Evolutionary conservation across 1,140 invertebrate genomes (phyloP).

Genomic region (Vanessa tameamea): DNA sequence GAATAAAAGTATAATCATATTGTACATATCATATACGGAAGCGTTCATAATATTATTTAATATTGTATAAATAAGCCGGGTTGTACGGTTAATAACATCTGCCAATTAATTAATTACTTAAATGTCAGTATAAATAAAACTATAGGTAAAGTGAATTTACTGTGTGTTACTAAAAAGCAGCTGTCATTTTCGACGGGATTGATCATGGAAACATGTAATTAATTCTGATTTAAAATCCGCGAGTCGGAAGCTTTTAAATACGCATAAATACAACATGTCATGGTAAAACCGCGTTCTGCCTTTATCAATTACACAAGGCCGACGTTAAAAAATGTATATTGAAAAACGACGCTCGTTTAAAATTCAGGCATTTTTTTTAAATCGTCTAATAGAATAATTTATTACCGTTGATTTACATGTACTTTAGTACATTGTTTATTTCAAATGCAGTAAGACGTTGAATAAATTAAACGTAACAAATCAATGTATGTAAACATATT

Average conservation of each 20-base stretch:
- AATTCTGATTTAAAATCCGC: constrained; percentile 68
- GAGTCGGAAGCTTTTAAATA: constrained; percentile 73
- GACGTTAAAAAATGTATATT: constrained; percentile 58
- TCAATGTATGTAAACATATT: no score
- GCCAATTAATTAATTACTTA: constrained; percentile 39
- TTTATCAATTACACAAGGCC: constrained; percentile 73
- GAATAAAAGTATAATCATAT: background rate
- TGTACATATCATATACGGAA: background rate
- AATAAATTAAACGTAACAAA: no score
- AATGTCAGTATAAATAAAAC: constrained; percentile 30
- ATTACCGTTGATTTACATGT: no score
- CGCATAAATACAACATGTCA: constrained; percentile 74
- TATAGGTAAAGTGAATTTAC: constrained; percentile 31
- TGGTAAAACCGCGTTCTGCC: constrained; percentile 56
- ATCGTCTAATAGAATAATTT: constrained; percentile 3
- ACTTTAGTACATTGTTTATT: no score
- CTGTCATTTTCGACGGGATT: constrained; percentile 51
- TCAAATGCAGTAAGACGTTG: no score
- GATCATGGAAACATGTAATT: constrained; percentile 59
- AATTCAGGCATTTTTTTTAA: constrained; percentile 48
- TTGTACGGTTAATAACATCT: constrained; percentile 25
- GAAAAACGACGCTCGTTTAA: constrained; percentile 56
- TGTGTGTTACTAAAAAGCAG: constrained; percentile 34
- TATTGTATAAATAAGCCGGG: constrained; percentile 8
- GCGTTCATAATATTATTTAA: constrained; percentile 4